Evolutionary conservation across 1,140 invertebrate genomes (phyloP).

Genomic region (Samia ricini): DNA sequence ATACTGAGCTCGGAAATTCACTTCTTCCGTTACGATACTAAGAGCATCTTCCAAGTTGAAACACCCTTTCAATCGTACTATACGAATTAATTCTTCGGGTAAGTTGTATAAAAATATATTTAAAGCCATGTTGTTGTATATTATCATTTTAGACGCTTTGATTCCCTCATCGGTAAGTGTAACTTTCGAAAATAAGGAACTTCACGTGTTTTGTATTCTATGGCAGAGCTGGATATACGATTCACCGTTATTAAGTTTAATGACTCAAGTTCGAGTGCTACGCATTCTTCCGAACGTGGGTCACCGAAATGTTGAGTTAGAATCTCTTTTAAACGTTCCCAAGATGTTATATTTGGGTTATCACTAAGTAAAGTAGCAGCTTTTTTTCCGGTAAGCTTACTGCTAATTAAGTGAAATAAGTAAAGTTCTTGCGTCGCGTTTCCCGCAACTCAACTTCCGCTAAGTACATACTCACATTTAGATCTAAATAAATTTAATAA

Average conservation of each 20-base stretch:
- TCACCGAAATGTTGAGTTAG: constrained; percentile 16
- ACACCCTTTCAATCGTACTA: background rate
- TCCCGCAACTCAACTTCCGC: background rate
- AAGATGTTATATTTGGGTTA: constrained; percentile 4
- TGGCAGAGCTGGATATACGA: constrained; percentile 10
- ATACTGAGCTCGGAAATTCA: background rate
- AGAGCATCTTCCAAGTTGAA: background rate
- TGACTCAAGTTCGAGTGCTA: constrained; percentile 8
- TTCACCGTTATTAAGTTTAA: constrained; percentile 11
- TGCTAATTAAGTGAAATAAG: constrained; percentile 1
- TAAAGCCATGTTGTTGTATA: constrained; percentile 6
- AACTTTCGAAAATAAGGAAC: constrained; percentile 6
- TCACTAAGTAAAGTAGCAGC: constrained; percentile 15
- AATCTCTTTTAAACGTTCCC: constrained; percentile 5
- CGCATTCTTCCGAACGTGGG: constrained; percentile 15
- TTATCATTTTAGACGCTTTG: background rate
- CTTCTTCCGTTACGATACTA: background rate
- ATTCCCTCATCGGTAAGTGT: background rate
- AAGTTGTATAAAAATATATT: constrained; percentile 3
- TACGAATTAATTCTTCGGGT: constrained; percentile 1
- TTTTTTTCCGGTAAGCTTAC: constrained; percentile 8
- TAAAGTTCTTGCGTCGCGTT: background rate
- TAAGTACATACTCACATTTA: constrained; percentile 15
- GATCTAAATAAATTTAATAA: constrained; percentile 12
- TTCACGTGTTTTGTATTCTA: constrained; percentile 5